Evolutionary conservation across 1,140 invertebrate genomes (phyloP).

Genomic region (Ostrea denselamellosa): DNA sequence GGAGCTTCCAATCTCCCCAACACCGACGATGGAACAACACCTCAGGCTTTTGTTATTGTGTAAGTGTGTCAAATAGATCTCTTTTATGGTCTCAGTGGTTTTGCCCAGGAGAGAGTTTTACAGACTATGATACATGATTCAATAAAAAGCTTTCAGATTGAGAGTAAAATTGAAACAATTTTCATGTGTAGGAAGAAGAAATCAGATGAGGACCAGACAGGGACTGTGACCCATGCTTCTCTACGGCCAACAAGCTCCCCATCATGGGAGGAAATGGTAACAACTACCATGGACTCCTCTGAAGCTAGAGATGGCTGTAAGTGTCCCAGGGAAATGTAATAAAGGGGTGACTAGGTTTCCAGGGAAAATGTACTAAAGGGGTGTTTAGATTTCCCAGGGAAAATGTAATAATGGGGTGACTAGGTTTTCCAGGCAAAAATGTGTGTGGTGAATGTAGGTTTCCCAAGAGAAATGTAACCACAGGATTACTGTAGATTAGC

Average conservation of each 20-base stretch:
- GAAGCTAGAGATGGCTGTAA: conserved; percentile 68
- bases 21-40: conserved; percentile 58
- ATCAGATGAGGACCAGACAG: conserved; percentile 60
- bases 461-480: not conserved
- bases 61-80: conserved; percentile 42
- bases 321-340: not conserved
- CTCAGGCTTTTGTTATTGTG: conserved; percentile 70
- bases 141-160: no score
- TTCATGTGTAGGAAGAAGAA: conserved; percentile 69
- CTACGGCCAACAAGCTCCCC: conserved; percentile 68
- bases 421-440: no score
- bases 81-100: no score
- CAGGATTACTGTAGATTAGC: conserved; percentile 57
- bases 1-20: conserved; percentile 69
- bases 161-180: not conserved
- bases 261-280: conserved; percentile 73
- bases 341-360: not conserved
- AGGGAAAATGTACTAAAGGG: not conserved
- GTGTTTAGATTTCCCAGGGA: not conserved
- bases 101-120: no score
- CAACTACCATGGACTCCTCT: conserved; percentile 57
- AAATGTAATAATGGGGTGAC: not conserved
- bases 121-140: no score
- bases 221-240: conserved; percentile 67
- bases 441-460: no score